Percentiles rank a stretch among this genome's conserved stretches.
Evolutionary conservation across 2,113 vertebrate genomes (phyloP).

Genomic region (Leptosomus discolor): DNA sequence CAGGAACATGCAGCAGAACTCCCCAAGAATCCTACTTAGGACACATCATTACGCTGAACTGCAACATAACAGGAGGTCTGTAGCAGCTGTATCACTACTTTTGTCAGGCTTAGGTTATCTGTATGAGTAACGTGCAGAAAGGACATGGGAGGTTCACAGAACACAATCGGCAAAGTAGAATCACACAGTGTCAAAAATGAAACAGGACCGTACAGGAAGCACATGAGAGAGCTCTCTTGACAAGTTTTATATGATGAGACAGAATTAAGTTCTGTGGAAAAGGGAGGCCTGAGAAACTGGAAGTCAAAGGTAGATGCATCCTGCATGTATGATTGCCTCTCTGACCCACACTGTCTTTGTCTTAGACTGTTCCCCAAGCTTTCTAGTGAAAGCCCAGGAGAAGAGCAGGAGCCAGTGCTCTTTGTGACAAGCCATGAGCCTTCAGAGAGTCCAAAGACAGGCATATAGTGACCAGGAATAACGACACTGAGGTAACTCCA

Average conservation of each 20-base stretch:
- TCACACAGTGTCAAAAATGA: neutral
- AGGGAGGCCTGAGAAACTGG: neutral
- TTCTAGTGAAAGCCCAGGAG: neutral
- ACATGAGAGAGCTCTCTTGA: neutral
- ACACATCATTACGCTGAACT: neutral
- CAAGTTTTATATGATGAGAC: neutral
- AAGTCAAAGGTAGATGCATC: neutral
- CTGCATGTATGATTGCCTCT: neutral
- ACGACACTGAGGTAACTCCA: neutral
- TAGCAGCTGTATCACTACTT: neutral
- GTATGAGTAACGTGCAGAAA: neutral
- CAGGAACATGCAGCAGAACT: neutral
- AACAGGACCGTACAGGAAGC: neutral
- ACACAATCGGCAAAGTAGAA: rapidly evolving
- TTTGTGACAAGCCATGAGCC: neutral
- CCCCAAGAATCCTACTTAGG: neutral
- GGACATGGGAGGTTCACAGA: neutral
- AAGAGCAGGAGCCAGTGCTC: neutral
- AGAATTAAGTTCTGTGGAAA: neutral
- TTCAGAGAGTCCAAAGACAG: neutral
- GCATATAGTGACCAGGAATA: neutral
- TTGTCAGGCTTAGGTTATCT: neutral
- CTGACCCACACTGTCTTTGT: neutral
- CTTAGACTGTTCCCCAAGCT: neutral
- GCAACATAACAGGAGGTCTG: neutral